Percentiles rank a stretch among this genome's conserved stretches.
Conservation (phyloP, 2,113 vertebrate species). For the Mormoops blainvillei region DNA sequence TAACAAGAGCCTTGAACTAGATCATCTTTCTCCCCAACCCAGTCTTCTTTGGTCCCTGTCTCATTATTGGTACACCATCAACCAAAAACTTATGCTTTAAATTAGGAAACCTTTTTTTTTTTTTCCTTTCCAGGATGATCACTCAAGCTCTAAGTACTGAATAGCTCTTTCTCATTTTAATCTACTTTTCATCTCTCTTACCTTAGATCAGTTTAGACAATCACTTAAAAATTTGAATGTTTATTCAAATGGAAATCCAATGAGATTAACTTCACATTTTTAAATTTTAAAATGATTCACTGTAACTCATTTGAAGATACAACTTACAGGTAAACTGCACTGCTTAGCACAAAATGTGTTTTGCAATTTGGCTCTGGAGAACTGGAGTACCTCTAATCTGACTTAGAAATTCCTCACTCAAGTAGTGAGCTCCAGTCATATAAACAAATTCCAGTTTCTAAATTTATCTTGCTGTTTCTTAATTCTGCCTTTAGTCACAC, state of each 20-base stretch:
- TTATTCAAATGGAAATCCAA: not conserved
- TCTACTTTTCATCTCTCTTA: not conserved
- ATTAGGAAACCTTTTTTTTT: not conserved
- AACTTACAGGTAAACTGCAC: not conserved
- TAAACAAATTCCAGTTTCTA: not conserved
- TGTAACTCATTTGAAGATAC: not conserved
- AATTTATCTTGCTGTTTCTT: not conserved
- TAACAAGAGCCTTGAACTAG: not conserved
- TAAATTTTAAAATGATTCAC: not conserved
- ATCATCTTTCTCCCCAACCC: not conserved
- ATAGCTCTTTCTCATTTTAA: not conserved
- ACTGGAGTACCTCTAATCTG: not conserved
- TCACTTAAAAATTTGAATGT: not conserved
- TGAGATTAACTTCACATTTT: not conserved
- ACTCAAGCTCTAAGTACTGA: no score
- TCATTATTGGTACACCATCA: not conserved
- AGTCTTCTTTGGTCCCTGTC: not conserved
- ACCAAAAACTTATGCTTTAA: not conserved
- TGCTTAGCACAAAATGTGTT: not conserved
- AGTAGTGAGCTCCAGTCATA: not conserved
- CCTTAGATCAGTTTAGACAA: not conserved
- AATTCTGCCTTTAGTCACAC: not conserved
- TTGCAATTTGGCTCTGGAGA: not conserved
- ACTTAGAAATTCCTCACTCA: not conserved
- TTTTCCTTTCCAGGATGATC: not conserved